These are phyloP conservation scores for Nipponia nippon DNA, from an alignment of 2,113 vertebrate species.

Conservation along the genomic window DNA sequence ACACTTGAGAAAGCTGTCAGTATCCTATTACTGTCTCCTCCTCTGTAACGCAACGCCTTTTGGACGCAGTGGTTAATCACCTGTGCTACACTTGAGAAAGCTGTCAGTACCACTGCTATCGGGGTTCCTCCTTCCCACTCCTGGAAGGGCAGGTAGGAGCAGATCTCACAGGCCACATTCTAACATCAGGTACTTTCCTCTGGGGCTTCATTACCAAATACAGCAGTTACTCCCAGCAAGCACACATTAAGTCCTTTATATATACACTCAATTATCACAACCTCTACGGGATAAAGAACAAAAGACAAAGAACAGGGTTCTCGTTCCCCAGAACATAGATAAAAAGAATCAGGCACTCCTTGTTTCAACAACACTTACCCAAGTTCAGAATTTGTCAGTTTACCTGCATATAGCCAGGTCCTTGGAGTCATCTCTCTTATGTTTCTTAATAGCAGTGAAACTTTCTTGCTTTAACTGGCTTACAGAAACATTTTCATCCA, in stretches of 20 bases:
- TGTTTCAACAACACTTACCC: background rate
- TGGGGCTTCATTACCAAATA: background rate
- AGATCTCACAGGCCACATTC: background rate
- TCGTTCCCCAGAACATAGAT: background rate
- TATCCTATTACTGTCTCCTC: background rate
- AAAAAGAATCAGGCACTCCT: background rate
- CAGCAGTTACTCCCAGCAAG: background rate
- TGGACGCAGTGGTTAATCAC: fast-evolving
- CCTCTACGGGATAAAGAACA: fast-evolving
- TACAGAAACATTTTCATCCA: constrained; percentile 79
- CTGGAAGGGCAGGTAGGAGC: background rate
- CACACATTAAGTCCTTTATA: background rate
- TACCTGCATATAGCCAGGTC: constrained; percentile 88
- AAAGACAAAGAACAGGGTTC: background rate
- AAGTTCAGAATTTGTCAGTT: background rate
- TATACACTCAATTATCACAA: background rate
- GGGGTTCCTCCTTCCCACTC: background rate
- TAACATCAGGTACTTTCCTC: background rate
- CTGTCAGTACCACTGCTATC: background rate
- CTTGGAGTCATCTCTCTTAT: constrained; percentile 91
- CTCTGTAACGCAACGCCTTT: fast-evolving
- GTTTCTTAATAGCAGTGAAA: constrained; percentile 83
- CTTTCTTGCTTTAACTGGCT: constrained; percentile 82
- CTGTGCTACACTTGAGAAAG: background rate
- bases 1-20: background rate